A percentile compares a stretch with the other conserved stretches of the same genome.
Evolutionary conservation across 2,113 vertebrate genomes (phyloP).

Genomic region (Austrofundulus limnaeus): DNA sequence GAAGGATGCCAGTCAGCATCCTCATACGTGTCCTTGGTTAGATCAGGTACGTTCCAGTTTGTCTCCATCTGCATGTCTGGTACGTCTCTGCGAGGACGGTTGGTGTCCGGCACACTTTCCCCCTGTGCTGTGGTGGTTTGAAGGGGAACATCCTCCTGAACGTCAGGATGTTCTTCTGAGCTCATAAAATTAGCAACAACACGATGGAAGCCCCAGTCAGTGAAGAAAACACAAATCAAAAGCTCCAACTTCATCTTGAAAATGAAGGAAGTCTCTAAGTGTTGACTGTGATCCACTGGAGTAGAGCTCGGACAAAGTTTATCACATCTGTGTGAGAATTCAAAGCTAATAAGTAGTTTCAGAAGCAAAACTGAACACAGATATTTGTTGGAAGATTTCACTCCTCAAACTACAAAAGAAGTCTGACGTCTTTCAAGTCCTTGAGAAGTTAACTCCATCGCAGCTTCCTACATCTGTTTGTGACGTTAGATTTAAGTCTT

Average conservation of each 20-base stretch:
- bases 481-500: background rate
- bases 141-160: conserved; percentile 11
- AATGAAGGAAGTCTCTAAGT: background rate
- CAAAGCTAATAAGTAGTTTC: no score
- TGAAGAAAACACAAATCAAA: conserved; percentile 25
- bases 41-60: conserved; percentile 26
- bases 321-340: background rate
- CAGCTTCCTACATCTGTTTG: background rate
- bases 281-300: background rate
- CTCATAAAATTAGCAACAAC: background rate
- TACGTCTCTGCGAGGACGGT: background rate
- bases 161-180: conserved; percentile 22
- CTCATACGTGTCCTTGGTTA: conserved; percentile 37
- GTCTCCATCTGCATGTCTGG: conserved; percentile 14
- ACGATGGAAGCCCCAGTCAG: background rate
- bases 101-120: accelerated
- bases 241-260: conserved; percentile 29
- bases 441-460: background rate
- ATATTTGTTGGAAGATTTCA: background rate
- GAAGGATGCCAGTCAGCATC: conserved; percentile 60
- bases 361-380: background rate
- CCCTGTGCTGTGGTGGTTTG: background rate
- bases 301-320: background rate
- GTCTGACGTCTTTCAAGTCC: background rate
- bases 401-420: background rate